Evolutionary conservation across 2,888 invertebrate genomes (phyloP).

Genomic region (Chironomus riparius): DNA sequence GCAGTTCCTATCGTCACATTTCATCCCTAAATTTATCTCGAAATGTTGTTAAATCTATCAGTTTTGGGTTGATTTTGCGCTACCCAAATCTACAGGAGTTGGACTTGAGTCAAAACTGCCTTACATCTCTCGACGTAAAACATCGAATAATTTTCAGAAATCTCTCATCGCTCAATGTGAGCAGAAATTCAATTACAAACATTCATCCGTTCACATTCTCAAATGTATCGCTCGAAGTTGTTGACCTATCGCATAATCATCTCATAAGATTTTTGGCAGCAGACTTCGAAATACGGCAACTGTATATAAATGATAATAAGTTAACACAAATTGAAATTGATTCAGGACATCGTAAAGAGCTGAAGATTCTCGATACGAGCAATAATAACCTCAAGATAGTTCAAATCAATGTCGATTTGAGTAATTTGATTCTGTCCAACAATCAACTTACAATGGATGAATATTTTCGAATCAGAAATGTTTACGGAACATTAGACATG

Average conservation of each 20-base stretch:
- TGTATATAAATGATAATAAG: not conserved
- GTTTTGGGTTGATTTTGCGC: not conserved
- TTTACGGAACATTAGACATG: conserved; percentile 12
- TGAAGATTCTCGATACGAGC: not conserved
- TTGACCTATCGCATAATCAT: conserved; percentile 12
- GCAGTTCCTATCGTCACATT: not conserved
- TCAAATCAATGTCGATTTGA: conserved; percentile 16
- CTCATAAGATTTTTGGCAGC: conserved; percentile 1
- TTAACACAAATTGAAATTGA: conserved; percentile 13
- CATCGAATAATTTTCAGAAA: not conserved
- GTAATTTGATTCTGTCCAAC: conserved; percentile 8
- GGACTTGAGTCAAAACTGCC: conserved; percentile 14
- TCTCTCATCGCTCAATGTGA: not conserved
- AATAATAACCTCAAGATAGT: conserved; percentile 5
- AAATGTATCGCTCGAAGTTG: not conserved
- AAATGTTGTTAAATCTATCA: not conserved
- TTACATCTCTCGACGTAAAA: not conserved
- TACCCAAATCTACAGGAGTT: not conserved
- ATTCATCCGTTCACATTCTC: conserved; percentile 12
- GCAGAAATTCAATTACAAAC: not conserved
- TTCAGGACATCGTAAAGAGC: conserved; percentile 7
- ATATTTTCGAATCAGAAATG: conserved; percentile 14
- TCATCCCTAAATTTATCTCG: not conserved
- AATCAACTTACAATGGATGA: conserved; percentile 14
- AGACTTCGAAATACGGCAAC: conserved; percentile 7